Base-by-base conservation (phyloP, 1,140 invertebrate genomes). In the Drosophila varians region DNA sequence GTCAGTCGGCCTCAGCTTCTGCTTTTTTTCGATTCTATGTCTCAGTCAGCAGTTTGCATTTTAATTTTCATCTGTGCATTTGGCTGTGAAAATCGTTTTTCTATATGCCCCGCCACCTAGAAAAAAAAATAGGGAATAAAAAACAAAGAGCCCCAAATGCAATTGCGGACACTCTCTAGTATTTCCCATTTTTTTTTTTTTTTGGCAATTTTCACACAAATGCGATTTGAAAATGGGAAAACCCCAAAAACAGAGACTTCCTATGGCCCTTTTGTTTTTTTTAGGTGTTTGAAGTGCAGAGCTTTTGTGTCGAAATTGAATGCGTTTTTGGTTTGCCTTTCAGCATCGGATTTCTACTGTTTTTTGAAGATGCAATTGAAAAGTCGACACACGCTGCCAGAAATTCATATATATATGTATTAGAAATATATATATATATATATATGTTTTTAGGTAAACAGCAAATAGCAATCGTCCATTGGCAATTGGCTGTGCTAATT, bases 21-120 rank as follows among this genome's bases (percentile, higher is more conserved):
- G 45, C 51, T 54, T 66, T 47, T 34, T 12, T 53, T 36, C 31
- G n/a, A n/a, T n/a, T n/a, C 62, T 52, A 14, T 48, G 16, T 36
- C 61, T 66, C 62, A 74, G 68, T 72, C 71, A 73, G 69, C 71
- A 74, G 52, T 73, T 76, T 75, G 70, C 62, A 74, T 76, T 71
- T 80, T 58, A 49, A 80, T 82, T 69, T 80, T 72, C 65, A 77
- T 78, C 48, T 84, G 74, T 83, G 78, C 78, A 83, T 84, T 84
- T 78, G 79, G 56, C 79, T 61, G 79, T 72, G 71, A 61, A 78
- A 84, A 86, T 68, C 56, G 78, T 45, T 64, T 80, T 80, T 62
- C 72, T 65, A 75, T 80, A 64, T 61, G 6, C 45, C 26, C 14
- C 14, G 64, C 8, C 28, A 45, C 8, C 26, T 19, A 25, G 45